Percentiles rank a stretch among this genome's conserved stretches.
Conservation (phyloP, 1,140 invertebrate genomes). For the Magallana angulata region DNA sequence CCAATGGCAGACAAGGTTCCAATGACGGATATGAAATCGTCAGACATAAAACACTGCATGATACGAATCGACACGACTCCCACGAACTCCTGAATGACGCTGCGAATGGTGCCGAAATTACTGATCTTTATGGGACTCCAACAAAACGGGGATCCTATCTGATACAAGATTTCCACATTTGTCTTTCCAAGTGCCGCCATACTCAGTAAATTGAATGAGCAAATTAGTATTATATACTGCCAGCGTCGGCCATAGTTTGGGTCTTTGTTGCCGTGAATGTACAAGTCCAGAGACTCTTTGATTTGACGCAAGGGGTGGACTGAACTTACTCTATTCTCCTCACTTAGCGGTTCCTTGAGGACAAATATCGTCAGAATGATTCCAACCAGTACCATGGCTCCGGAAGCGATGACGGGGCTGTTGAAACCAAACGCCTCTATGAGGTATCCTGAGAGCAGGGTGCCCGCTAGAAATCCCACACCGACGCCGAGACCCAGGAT, state of each 20-base stretch:
- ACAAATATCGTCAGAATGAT: conserved; percentile 35
- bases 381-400: conserved; percentile 23
- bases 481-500: conserved; percentile 17
- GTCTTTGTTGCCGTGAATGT: conserved; percentile 28
- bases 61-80: conserved; percentile 14
- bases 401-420: conserved; percentile 36
- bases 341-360: conserved; percentile 39
- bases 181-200: conserved; percentile 27
- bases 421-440: conserved; percentile 45
- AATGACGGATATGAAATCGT: conserved; percentile 42
- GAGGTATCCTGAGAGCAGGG: conserved; percentile 46
- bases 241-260: conserved; percentile 11
- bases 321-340: conserved; percentile 1
- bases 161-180: conserved; percentile 41
- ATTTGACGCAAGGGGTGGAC: conserved; percentile 17
- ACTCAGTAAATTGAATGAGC: conserved; percentile 36
- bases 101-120: conserved; percentile 44
- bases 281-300: conserved; percentile 9
- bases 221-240: conserved; percentile 41
- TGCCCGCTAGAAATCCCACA: conserved; percentile 29
- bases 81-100: conserved; percentile 42
- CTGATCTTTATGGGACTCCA: conserved; percentile 40
- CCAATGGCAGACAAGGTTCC: conserved; percentile 26
- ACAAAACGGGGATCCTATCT: conserved; percentile 42
- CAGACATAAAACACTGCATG: conserved; percentile 46